phyloP scores from a whole-genome alignment of 2,797 vertebrate genomes.

The Tauraco hartlaubi region DNA sequence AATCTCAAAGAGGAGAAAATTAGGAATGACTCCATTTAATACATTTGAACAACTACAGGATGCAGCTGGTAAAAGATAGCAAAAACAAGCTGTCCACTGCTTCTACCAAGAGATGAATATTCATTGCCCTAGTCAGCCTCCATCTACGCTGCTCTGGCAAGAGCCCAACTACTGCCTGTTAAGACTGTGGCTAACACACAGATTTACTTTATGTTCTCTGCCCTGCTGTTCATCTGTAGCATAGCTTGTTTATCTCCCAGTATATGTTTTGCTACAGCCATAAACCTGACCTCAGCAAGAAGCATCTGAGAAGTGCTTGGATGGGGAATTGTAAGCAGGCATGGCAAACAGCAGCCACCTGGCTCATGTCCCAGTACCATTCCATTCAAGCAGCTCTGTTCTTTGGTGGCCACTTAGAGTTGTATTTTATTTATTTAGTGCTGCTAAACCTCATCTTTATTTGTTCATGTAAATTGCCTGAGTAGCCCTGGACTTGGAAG shows the following conservation, averaged over 20 bases:
- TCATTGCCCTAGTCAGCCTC: background rate
- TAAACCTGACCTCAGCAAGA: constrained; percentile 37
- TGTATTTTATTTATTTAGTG: constrained; percentile 64
- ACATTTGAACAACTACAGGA: background rate
- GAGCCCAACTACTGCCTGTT: background rate
- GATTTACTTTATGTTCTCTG: background rate
- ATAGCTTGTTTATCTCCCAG: constrained; percentile 26
- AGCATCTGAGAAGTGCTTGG: background rate
- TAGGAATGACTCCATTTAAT: background rate
- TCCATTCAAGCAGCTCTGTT: background rate
- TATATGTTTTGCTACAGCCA: background rate
- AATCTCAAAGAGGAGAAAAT: background rate
- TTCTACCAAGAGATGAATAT: background rate
- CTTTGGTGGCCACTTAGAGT: constrained; percentile 68
- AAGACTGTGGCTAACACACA: background rate
- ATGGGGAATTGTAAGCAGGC: background rate
- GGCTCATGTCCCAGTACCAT: background rate
- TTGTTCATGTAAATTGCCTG: constrained; percentile 70
- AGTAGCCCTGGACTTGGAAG: constrained; percentile 58
- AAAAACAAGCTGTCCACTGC: background rate
- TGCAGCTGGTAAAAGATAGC: background rate
- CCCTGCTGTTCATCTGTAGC: background rate
- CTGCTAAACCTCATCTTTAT: constrained; percentile 72
- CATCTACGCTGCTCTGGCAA: background rate
- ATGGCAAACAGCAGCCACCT: constrained; percentile 68